Percentiles rank a stretch among this genome's conserved stretches.
Conservation (phyloP, 2,888 invertebrate species). For the Marronus borbonicus region DNA sequence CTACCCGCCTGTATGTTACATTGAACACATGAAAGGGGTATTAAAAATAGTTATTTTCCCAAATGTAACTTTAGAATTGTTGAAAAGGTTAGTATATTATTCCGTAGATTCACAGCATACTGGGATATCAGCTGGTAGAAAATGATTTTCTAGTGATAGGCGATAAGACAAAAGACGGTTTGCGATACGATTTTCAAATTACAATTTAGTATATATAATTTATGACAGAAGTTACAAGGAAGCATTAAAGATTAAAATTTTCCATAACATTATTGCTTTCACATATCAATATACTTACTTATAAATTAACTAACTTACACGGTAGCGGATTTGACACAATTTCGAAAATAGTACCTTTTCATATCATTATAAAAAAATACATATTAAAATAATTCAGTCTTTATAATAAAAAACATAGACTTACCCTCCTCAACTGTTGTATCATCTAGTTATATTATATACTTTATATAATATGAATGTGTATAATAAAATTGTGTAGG, state of each 20-base stretch:
- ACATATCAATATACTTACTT: slow-evolving; percentile 48
- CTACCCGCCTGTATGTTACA: no score
- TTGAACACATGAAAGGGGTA: no score
- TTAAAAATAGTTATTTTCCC: no score
- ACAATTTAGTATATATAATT: neutral
- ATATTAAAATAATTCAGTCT: slow-evolving; percentile 58
- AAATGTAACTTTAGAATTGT: no score
- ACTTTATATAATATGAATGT: slow-evolving; percentile 40
- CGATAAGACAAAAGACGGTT: neutral
- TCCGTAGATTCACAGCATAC: no score
- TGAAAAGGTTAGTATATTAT: no score
- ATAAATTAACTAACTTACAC: slow-evolving; percentile 48
- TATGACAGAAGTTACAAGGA: slow-evolving; percentile 24
- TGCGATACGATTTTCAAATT: slow-evolving; percentile 29
- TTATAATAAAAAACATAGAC: slow-evolving; percentile 54
- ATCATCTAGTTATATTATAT: slow-evolving; percentile 37
- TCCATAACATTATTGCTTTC: slow-evolving; percentile 47
- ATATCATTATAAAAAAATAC: slow-evolving; percentile 51
- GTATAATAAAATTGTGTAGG: slow-evolving; percentile 48
- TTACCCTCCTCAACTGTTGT: slow-evolving; percentile 50
- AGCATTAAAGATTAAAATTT: slow-evolving; percentile 27
- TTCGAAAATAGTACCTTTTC: slow-evolving; percentile 53
- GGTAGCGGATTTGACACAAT: slow-evolving; percentile 53
- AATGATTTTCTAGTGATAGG: neutral
- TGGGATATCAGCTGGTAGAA: no score